Base-by-base conservation (phyloP, 2,888 invertebrate genomes). In the Drosophila ustulata region DNA sequence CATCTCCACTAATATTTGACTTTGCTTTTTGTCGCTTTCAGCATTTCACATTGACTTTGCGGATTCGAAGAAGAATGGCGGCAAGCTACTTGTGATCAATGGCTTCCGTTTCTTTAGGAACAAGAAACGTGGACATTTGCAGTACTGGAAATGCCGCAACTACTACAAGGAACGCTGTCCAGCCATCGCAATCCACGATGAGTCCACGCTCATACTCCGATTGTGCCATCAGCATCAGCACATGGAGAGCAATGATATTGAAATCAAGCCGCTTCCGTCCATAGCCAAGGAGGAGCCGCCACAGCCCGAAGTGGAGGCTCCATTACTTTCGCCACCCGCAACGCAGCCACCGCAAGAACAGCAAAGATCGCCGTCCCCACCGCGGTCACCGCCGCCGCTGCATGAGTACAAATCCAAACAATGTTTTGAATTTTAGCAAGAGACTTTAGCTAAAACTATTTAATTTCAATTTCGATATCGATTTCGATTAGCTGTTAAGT, bases 151-250 rank as follows among this genome's bases (percentile, higher is more conserved):
- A 70, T 93, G 93, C 67, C 92, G 92, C 51, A 91, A 92, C 63
- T 93, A 93, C 63, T 93, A 93, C 56, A 93, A 93, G 69, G 92
- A 92, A 39, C 92, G 92, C 50, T 93, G 93, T 72, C 93, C 93
- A 6, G 91, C 93, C 9, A 92, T 93, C 52, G 92, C 92, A 0
- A 92, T 93, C 34, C 91, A 92, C 46, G 92, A 93, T 82, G 92
- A 93, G 56, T 89, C 86, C 7, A 90, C 91, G 5, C 75, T 90
- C 5, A 91, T 91, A 63, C 71, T 92, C 58, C 85, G 91, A 8
- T 75, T 92, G 9, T 92, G 92, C 41, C 92, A 93, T 74, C 91
- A 91, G 70, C 93, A 93, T 72, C 90, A 89, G 72, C 92, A 93
- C 66, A 75, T 88, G 45, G 89, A 90, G 46, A 91, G 91, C 63